Percentiles rank a stretch among this genome's conserved stretches.
These are phyloP conservation scores for Oxycera nigricornis DNA, from an alignment of 2,888 invertebrate species.

Conservation along the genomic window DNA sequence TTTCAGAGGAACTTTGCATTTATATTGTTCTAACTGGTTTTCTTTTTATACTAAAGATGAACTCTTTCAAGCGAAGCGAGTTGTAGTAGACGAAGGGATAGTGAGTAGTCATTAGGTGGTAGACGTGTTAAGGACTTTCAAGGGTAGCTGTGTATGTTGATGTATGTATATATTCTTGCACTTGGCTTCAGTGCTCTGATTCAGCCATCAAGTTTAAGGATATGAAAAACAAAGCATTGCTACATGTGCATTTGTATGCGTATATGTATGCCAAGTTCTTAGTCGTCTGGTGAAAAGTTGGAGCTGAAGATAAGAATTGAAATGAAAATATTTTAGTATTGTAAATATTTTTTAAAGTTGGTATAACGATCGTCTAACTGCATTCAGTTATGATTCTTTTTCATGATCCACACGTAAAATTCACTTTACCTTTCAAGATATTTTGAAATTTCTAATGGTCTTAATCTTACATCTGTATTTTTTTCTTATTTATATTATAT, in stretches of 20 bases:
- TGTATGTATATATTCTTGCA: background rate
- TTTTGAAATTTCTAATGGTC: no score
- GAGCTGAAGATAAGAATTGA: background rate
- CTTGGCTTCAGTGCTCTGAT: background rate
- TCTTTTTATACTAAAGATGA: background rate
- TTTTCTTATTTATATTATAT: no score
- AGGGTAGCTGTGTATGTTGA: background rate
- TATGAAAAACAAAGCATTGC: background rate
- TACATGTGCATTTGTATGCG: background rate
- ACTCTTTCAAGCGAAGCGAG: background rate
- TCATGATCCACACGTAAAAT: no score
- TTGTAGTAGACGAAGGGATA: background rate
- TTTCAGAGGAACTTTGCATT: conserved; percentile 28
- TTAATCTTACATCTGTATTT: no score
- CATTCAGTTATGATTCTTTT: no score
- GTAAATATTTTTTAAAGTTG: background rate
- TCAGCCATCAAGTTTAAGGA: background rate
- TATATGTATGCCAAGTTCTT: background rate
- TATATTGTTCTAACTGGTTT: conserved; percentile 29
- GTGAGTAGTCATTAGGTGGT: conserved; percentile 11
- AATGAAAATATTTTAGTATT: background rate
- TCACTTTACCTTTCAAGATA: no score
- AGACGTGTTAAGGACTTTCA: background rate
- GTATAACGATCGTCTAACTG: no score
- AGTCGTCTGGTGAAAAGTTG: background rate